Evolutionary conservation across 2,113 vertebrate species (phyloP).

Genomic region (Neotragus moschatus): DNA sequence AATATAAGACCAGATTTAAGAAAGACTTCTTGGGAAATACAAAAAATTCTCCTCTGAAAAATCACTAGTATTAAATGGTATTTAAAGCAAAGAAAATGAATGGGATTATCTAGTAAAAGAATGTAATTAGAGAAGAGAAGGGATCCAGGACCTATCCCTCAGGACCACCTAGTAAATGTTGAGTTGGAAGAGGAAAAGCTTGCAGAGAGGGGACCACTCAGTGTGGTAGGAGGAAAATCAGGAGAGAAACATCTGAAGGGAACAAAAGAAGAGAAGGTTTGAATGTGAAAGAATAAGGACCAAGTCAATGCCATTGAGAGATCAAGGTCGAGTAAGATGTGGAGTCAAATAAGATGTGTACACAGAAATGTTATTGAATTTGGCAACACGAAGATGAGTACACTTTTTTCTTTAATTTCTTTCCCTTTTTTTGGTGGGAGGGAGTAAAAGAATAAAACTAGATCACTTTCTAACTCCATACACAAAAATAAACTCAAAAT

Average conservation of each 20-base stretch:
- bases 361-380: not conserved
- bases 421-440: not conserved
- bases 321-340: not conserved
- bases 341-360: not conserved
- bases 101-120: not conserved
- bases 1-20: not conserved
- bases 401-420: not conserved
- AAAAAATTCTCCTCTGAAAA: not conserved
- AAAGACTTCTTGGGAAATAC: not conserved
- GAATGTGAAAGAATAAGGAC: not conserved
- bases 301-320: not conserved
- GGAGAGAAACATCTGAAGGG: not conserved
- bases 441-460: too few species aligned
- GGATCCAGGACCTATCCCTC: not conserved
- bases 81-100: not conserved
- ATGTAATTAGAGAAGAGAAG: not conserved
- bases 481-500: too few species aligned
- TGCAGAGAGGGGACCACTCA: not conserved
- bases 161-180: not conserved
- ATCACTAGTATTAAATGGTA: not conserved
- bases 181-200: not conserved
- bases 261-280: not conserved
- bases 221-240: not conserved
- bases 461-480: too few species aligned
- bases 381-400: not conserved